Evolutionary conservation across 2,797 vertebrate genomes (phyloP), one percentile per base, ranked within the genome.

Genomic region (Xenops minutus): DNA sequence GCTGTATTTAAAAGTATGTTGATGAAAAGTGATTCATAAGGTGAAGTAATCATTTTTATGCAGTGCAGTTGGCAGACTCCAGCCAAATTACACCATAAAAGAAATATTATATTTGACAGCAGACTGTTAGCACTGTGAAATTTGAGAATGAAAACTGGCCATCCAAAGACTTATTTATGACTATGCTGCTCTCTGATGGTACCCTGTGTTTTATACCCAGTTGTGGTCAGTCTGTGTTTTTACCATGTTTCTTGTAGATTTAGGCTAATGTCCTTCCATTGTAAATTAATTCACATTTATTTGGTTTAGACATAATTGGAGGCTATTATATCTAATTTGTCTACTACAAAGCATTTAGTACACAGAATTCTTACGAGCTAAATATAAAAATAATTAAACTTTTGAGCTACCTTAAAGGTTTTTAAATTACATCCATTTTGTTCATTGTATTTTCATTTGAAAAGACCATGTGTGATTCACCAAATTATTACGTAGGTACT

Each of bases 11-110:
- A 84, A 94, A 96, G 52, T 90, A 84, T 85, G 85, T 83, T 76
- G 92, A 93, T 95, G 92, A 95, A 92, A 93, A 95, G 83, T 96
- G 96, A 97, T 95, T 96, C 95, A 97, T 92, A 86, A 92, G 75
- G 84, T 80, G 92, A 96, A 95, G 93, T 96, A 97, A 94, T 92
- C n/a, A 64, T 83, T 95, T 89, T 94, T 92, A 84, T 88, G 72
- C 89, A 95, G 86, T 79, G 59, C 59, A 49, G 44, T 93, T 94
- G 93, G 92, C 88, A 92, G 64, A 74, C 79, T 91, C 58, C 43
- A 74, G 36, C 78, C 43, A 79, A 93, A 90, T 96, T 87, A 80
- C 92, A 64, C 59, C 66, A 97, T 95, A 87, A 95, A 97, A 96
- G 90, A 95, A 96, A 87, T 97, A 96, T 88, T 93, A 9, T 85